Base-by-base conservation (phyloP, 2,797 vertebrate species). In the Serranus cabrilla region DNA sequence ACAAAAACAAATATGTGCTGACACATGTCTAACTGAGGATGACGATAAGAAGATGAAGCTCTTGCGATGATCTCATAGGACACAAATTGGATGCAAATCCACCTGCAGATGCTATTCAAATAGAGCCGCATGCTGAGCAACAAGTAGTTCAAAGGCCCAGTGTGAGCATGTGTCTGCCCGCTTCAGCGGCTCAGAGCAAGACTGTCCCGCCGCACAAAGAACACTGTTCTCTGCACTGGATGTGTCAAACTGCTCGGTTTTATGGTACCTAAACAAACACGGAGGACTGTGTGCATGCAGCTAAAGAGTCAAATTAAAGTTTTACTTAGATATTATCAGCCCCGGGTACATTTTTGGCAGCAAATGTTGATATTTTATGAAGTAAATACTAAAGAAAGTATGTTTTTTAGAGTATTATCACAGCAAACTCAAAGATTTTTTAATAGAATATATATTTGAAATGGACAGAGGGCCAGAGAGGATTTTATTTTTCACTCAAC, bases 1-100 rank as follows among this genome's bases (percentile, higher is more conserved):
- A 12, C 13, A 21, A 40, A 59, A 76, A 55, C 56, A 57, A 42
- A 62, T 20, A n/a, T 43, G 17, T 54, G 61, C 18, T 23, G 40
- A 66, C 39, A 46, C 61, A 68, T 7, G 57, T 40, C 61, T 20
- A 14, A 34, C 52, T 18, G 61, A 58, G 73, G 6, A 13, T 17
- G 77, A 65, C 37, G 74, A 83, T 80, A 50, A 71, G 59, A 72
- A 20, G 60, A 77, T 0, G 27, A 59, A 27, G 71, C 52, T 25
- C 27, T 49, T 42, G 31, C 25, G 76, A 11, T 49, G 71, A 89
- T 70, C 59, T 81, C 84, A 60, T 51, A 9, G 59, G 43, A 91
- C 71, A 64, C 91, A 92, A 92, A 92, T 79, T 10, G 65, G 73
- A 92, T 92, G 90, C 87, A 93, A 92, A 92, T 90, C 34, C 39